Evolutionary conservation across 2,113 vertebrate genomes (phyloP), one percentile per base, ranked within the genome.

Genomic region (Hippocampus abdominalis): DNA sequence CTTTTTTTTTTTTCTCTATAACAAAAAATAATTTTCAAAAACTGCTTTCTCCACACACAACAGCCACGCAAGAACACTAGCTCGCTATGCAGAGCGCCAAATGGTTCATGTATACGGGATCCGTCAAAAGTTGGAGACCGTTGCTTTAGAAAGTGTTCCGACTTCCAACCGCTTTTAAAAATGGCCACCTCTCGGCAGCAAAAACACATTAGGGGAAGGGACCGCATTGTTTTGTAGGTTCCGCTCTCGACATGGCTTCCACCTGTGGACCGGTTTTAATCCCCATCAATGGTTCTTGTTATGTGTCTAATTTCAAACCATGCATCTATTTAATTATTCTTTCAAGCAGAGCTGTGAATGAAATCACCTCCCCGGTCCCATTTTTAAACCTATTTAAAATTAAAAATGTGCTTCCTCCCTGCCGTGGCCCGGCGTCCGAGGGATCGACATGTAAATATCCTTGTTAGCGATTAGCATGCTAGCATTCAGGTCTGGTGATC

Each of bases 291-390:
- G 4, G 15, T 73, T 68, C 78, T 76, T 75, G 18, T 87, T 87
- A 70, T 68, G 49, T 76, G 21, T 76, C 61, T 75, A 72, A 53
- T 77, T 78, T 77, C 72, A 72, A 63, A 80, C 74, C 15, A 69
- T 66, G 51, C 86, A 68, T 73, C 59, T 89, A 90, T 92, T 91
- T 87, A 91, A 91, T 86, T 85, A 73, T 79, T 78, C 73, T 59
- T 75, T 75, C 21, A 64, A 80, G 77, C 82, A 82, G 66, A 83
- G 87, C 72, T 84, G 73, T 62, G 78, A 86, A 83, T 86, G 74
- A 80, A 82, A 76, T 78, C 57, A 2, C 9, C 27, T 10, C 15
- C 25, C 63, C 32, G 5, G 32, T 27, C 68, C 63, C 27, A 60
- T 66, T 80, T 82, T 44, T 79, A 46, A 27, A 25, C 25, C 21